Percentiles rank a stretch among this genome's conserved stretches.
These are phyloP conservation scores for Calephelis nemesis DNA, from an alignment of 1,140 invertebrate species.

Conservation along the genomic window DNA sequence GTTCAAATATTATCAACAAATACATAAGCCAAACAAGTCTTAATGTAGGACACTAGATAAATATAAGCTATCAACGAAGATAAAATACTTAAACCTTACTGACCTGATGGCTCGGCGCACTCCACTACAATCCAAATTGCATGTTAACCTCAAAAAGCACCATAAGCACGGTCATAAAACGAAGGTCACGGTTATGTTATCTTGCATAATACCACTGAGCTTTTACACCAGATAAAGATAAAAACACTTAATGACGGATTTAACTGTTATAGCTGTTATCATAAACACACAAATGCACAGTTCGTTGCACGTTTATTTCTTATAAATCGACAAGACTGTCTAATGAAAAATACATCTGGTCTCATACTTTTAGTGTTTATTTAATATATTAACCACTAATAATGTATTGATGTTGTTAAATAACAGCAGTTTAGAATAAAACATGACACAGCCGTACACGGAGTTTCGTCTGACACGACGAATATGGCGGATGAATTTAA, in stretches of 20 bases:
- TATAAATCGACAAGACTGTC: conserved; percentile 63
- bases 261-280: conserved; percentile 72
- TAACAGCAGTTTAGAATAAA: conserved; percentile 72
- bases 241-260: conserved; percentile 71
- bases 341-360: conserved; percentile 54
- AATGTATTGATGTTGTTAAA: conserved; percentile 60
- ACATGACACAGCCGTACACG: conserved; percentile 72
- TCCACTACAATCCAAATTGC: conserved; percentile 74
- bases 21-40: conserved; percentile 28
- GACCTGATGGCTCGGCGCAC: conserved; percentile 73
- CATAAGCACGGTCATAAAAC: conserved; percentile 62
- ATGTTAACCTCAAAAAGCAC: conserved; percentile 77
- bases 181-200: conserved; percentile 75
- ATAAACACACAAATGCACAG: conserved; percentile 77
- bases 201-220: conserved; percentile 71
- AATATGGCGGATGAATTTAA: conserved; percentile 76
- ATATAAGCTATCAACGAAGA: conserved; percentile 51
- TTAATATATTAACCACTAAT: conserved; percentile 60
- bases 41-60: conserved; percentile 58
- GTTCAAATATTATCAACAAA: conserved; percentile 8
- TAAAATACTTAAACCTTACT: conserved; percentile 59
- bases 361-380: conserved; percentile 60
- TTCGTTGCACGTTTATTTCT: conserved; percentile 73
- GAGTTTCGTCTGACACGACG: conserved; percentile 75
- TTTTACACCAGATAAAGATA: conserved; percentile 58